Evolutionary conservation across 2,113 vertebrate genomes (phyloP), one percentile per base, ranked within the genome.

Genomic region (Syngnathus scovelli): DNA sequence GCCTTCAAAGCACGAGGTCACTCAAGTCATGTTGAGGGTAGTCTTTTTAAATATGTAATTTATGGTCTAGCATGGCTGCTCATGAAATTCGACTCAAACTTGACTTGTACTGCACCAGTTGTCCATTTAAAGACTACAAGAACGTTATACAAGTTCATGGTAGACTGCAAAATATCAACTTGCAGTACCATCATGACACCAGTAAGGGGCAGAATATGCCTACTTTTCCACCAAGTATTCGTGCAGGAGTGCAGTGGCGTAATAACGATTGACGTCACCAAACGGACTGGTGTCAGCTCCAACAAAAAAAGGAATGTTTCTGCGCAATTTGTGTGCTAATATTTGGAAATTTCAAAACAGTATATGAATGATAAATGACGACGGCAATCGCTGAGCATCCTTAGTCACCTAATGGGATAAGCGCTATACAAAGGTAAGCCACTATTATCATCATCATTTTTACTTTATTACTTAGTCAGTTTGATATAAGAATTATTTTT

Each of bases 171-270:
- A 15, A 63, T 43, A 48, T 1, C 7, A 7, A 16, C 46, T 43
- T 0, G 33, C 55, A 69, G 33, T 71, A 19, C 23, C 46, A 71
- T 21, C 23, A 0, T 67, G 70, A 63, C 15, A 41, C 74, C 79
- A 76, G 56, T 5, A 1, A 13, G 66, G 39, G 78, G 70, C 74
- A 49, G 70, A 36, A 48, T 73, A 60, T 43, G 11, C 49, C 66
- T 1, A 15, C 38, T 64, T 33, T 6, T 59, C 7, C 19, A 6
- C 16, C 18, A 27, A 6, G 36, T 12, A 4, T 48, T 48, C 6
- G 15, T 48, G 18, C 46, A 16, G 12, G 18, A 46, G 13, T 16
- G 44, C 15, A 46, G 44, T 12, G 27, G 27, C 27, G 18, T 16
- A 16, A 48, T 4, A 13, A 16, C 18, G 3, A 6, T 6, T 16